Conservation (phyloP, 2,113 vertebrate species). For the Phylloscopus whistleri region DNA sequence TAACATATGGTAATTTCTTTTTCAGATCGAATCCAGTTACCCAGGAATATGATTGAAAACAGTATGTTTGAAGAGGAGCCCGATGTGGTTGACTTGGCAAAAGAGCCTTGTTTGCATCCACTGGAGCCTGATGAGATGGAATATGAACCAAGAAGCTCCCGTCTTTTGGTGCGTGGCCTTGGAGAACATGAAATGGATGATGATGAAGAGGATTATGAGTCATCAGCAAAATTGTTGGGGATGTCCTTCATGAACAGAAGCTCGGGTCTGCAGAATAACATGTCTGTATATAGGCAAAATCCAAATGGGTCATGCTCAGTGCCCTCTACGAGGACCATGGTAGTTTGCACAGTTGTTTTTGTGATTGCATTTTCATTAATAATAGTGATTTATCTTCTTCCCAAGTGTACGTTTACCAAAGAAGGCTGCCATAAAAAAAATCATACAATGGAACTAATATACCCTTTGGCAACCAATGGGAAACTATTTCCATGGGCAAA, state of each 20-base stretch:
- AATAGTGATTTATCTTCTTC: constrained; percentile 87
- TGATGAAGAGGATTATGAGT: constrained; percentile 94
- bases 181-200: constrained; percentile 94
- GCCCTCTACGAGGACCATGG: constrained; percentile 79
- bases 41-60: constrained; percentile 99
- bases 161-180: constrained; percentile 91
- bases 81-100: constrained; percentile 93
- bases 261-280: constrained; percentile 75
- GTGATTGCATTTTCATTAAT: constrained; percentile 80
- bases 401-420: constrained; percentile 92
- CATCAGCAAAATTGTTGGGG: constrained; percentile 92
- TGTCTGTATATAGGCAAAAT: constrained; percentile 79
- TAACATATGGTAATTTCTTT: background rate
- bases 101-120: constrained; percentile 88
- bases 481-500: constrained; percentile 89
- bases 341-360: constrained; percentile 81
- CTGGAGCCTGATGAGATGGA: constrained; percentile 90
- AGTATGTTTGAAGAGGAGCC: constrained; percentile 99
- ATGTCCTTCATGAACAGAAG: constrained; percentile 99
- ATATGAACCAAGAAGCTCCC: constrained; percentile 90
- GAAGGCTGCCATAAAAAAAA: constrained; percentile 85
- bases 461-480: constrained; percentile 81
- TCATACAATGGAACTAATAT: constrained; percentile 71
- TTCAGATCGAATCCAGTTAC: constrained; percentile 85
- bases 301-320: constrained; percentile 73